A percentile compares a stretch with the other conserved stretches of the same genome.
Evolutionary conservation across 2,888 invertebrate species (phyloP).

Genomic region (Euzophera pinguis): DNA sequence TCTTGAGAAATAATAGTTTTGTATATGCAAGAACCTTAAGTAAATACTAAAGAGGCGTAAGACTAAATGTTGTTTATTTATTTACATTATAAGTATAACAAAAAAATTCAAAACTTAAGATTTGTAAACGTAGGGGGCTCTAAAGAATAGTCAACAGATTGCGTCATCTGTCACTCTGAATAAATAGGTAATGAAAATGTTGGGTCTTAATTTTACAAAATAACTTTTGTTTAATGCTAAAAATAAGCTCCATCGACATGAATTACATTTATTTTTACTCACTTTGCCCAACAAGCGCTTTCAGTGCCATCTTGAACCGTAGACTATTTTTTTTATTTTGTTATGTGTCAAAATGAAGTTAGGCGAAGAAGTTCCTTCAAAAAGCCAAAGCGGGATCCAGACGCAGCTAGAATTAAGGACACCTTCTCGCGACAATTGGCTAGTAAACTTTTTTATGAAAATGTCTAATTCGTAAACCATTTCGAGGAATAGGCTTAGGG

Average conservation of each 20-base stretch:
- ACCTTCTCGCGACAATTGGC: no score
- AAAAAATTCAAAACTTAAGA: no score
- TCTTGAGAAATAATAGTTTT: no score
- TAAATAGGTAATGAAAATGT: background rate
- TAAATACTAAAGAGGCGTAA: background rate
- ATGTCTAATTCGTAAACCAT: no score
- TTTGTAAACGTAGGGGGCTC: background rate
- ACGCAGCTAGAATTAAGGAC: no score
- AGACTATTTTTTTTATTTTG: constrained; percentile 40
- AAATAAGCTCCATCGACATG: background rate
- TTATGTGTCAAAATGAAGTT: background rate
- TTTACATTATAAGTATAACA: background rate
- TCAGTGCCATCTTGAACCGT: constrained; percentile 88
- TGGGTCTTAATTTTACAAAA: background rate
- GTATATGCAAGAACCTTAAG: no score
- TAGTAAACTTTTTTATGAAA: no score
- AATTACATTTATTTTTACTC: constrained; percentile 72
- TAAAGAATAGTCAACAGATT: background rate
- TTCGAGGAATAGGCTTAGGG: no score
- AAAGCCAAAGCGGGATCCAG: background rate
- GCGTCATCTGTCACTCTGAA: background rate
- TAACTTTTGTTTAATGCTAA: background rate
- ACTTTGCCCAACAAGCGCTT: constrained; percentile 93
- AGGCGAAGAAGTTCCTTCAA: background rate
- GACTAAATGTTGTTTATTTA: background rate